Evolutionary conservation across 2,888 invertebrate genomes (phyloP).

Genomic region (Halictus ligatus): DNA sequence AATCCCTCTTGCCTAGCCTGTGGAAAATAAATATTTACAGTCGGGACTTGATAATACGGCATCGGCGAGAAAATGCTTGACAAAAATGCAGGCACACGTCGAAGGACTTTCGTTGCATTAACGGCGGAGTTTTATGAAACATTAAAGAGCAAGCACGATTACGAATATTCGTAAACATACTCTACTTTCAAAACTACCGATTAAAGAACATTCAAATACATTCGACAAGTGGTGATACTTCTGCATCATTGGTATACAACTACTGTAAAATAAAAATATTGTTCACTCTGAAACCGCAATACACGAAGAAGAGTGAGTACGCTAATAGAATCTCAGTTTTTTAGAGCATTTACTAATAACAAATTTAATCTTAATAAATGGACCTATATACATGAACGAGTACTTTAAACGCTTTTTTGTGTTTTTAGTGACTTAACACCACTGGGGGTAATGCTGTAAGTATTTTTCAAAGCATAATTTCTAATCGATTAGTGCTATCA

Average conservation of each 20-base stretch:
- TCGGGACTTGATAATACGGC: neutral
- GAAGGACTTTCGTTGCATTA: neutral
- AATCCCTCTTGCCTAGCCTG: neutral
- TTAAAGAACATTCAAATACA: neutral
- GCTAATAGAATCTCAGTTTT: too few relatives aligned
- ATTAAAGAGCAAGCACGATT: neutral
- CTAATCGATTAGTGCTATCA: too few relatives aligned
- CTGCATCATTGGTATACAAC: neutral
- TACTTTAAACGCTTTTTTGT: too few relatives aligned
- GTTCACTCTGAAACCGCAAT: neutral
- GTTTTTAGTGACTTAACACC: too few relatives aligned
- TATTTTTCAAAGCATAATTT: too few relatives aligned
- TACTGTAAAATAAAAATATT: neutral
- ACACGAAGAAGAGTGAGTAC: neutral
- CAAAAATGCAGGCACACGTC: constrained; percentile 9
- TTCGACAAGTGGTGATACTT: neutral
- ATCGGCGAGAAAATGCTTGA: neutral
- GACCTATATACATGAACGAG: too few relatives aligned
- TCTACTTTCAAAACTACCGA: neutral
- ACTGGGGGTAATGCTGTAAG: too few relatives aligned
- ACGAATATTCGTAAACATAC: neutral
- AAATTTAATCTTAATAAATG: too few relatives aligned
- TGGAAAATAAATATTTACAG: constrained; percentile 32
- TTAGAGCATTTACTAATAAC: too few relatives aligned
- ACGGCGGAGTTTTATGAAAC: neutral